Base-by-base conservation (phyloP, 2,888 invertebrate genomes). In the Drosophila acutilabella region DNA sequence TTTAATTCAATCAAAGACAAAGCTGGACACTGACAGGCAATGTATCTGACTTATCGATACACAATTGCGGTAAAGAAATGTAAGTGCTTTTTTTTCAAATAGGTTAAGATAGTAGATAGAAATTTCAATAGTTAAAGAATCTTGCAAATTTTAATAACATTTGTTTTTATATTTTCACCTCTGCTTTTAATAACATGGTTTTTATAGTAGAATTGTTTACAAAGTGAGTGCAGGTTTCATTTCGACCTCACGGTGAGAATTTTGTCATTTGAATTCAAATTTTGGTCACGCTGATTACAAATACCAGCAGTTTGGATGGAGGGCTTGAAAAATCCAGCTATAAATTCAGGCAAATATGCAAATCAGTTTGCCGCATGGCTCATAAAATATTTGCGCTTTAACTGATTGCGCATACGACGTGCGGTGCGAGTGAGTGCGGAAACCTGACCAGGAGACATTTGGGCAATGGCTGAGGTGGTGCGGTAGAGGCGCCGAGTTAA, bases 1-100 rank as follows among this genome's bases (percentile, higher is more conserved):
- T 88, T 88, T 83, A 85, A 88, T 83, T 83, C 80, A 83, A 88
- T 88, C 86, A 88, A 78, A 88, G 88, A 75, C 88, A 78, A 78
- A 78, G 78, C 82, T 71, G 57, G 59, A 66, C 79, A 75, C 54
- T 75, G 72, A 87, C 81, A 78, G 56, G 56, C 67, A 41, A 64
- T 62, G 71, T 56, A 57, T 47, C 62, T 16, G 62, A 45, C 47
- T 50, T 41, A 47, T 42, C 45, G 44, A 57, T 59, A 20, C 41
- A 64, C 62, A 68, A 30, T 64, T 77, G 57, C 50, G 73, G 57
- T 45, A 67, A 56, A 42, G 73, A 44, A 13, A 30, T 59, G 33
- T 44, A 51, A 58, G 44, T 45, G 23, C 11, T 33, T 4, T 26
- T 23, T 30, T 7, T 13, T 44, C 11, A 16, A 47, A 33, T 11